Conservation (phyloP, 1,140 invertebrate species). For the Drosophila pandora region DNA sequence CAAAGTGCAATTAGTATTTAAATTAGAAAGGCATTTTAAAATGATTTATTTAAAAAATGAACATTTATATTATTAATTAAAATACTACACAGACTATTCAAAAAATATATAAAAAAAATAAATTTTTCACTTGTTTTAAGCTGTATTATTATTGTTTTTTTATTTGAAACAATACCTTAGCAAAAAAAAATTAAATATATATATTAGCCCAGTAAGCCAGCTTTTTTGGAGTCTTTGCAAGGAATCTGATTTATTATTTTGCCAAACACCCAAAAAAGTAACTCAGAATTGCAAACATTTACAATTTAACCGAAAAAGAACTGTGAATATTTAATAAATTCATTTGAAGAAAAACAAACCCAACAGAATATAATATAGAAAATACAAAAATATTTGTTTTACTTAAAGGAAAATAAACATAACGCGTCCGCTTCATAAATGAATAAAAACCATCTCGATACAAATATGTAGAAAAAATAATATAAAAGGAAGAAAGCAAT, state of each 20-base stretch:
- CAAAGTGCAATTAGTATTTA: not conserved
- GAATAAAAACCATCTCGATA: conserved; percentile 24
- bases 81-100: not conserved
- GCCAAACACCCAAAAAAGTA: not conserved
- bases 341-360: not conserved
- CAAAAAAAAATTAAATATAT: too few species aligned
- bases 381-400: conserved; percentile 1
- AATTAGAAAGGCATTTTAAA: not conserved
- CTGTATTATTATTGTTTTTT: too few species aligned
- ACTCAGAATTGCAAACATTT: conserved; percentile 11
- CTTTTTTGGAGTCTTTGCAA: too few species aligned
- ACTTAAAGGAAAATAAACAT: conserved; percentile 13
- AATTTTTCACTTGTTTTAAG: too few species aligned
- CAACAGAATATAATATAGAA: not conserved
- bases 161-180: too few species aligned
- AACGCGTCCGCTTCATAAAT: conserved; percentile 6
- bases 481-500: conserved; percentile 22
- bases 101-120: not conserved
- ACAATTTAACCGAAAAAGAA: not conserved
- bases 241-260: too few species aligned
- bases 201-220: too few species aligned
- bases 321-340: conserved; percentile 10
- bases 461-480: conserved; percentile 10
- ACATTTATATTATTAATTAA: too few species aligned
- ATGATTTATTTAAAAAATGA: too few species aligned